Evolutionary conservation across 2,797 vertebrate genomes (phyloP).

Genomic region (Hippoglossus hippoglossus): DNA sequence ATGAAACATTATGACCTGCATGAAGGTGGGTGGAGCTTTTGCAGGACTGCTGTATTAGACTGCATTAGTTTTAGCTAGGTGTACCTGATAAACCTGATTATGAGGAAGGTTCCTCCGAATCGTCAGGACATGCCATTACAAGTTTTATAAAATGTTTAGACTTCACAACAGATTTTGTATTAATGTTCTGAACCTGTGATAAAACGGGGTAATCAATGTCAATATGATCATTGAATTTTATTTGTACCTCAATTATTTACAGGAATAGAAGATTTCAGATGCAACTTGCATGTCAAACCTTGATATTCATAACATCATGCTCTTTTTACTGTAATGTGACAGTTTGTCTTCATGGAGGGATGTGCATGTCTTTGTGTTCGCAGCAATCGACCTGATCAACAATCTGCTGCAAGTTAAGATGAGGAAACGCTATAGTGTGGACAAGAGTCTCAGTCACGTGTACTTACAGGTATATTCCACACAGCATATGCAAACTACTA

Average conservation of each 20-base stretch:
- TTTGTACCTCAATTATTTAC: neutral
- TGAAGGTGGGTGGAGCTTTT: too few relatives aligned
- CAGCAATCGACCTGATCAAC: slow-evolving; percentile 93
- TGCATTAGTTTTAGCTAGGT: neutral
- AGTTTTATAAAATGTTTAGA: neutral
- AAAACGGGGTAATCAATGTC: neutral
- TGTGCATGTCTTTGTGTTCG: slow-evolving; percentile 35
- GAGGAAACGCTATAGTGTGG: slow-evolving; percentile 94
- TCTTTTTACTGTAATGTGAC: neutral
- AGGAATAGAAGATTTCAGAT: neutral
- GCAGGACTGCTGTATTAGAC: neutral
- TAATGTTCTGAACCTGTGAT: too few relatives aligned
- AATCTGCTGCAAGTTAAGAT: slow-evolving; percentile 95
- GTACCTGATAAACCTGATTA: neutral
- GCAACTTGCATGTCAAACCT: neutral
- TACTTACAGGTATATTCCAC: slow-evolving; percentile 89
- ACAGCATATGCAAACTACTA: neutral
- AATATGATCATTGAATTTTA: neutral
- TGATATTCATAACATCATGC: neutral
- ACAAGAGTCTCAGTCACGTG: slow-evolving; percentile 92
- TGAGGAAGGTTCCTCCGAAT: neutral
- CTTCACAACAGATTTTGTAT: neutral
- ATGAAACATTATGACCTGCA: too few relatives aligned
- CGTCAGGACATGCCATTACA: neutral
- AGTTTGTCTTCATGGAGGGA: neutral